A percentile compares a stretch with the other conserved stretches of the same genome.
Evolutionary conservation across 1,140 invertebrate genomes (phyloP).

Genomic region (Hycleus cichorii): DNA sequence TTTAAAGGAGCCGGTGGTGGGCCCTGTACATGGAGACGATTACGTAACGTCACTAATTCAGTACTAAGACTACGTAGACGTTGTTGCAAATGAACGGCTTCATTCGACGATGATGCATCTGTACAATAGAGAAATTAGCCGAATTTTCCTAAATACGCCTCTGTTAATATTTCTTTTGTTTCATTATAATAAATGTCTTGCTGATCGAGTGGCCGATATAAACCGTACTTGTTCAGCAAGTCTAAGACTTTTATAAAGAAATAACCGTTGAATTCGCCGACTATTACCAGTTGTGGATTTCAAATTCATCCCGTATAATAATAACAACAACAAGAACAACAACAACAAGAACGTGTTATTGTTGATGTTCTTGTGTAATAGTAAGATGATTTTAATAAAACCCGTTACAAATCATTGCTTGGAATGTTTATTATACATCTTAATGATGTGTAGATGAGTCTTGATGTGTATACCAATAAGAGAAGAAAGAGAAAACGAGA

Average conservation of each 20-base stretch:
- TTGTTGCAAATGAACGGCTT: constrained; percentile 84
- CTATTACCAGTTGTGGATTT: too few relatives aligned
- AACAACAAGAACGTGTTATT: too few relatives aligned
- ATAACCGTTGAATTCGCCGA: background rate
- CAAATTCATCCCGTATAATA: too few relatives aligned
- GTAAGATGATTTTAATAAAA: too few relatives aligned
- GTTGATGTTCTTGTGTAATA: too few relatives aligned
- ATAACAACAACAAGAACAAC: too few relatives aligned
- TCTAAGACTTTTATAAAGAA: constrained; percentile 8
- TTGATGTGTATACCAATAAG: too few relatives aligned
- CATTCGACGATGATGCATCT: constrained; percentile 90
- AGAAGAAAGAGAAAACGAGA: too few relatives aligned
- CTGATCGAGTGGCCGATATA: constrained; percentile 14
- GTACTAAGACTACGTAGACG: constrained; percentile 80
- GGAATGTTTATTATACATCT: too few relatives aligned
- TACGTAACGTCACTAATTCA: constrained; percentile 80
- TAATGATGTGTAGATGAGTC: too few relatives aligned
- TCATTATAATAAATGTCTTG: constrained; percentile 2
- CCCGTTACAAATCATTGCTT: too few relatives aligned
- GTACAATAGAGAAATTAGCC: constrained; percentile 34
- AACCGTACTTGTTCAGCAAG: constrained; percentile 5
- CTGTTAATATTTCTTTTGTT: background rate
- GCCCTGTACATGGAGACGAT: constrained; percentile 70
- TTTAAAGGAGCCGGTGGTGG: constrained; percentile 36
- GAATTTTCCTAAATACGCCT: background rate